Conservation (phyloP, 2,797 vertebrate genomes). For the Sebastes ruberrimus region DNA sequence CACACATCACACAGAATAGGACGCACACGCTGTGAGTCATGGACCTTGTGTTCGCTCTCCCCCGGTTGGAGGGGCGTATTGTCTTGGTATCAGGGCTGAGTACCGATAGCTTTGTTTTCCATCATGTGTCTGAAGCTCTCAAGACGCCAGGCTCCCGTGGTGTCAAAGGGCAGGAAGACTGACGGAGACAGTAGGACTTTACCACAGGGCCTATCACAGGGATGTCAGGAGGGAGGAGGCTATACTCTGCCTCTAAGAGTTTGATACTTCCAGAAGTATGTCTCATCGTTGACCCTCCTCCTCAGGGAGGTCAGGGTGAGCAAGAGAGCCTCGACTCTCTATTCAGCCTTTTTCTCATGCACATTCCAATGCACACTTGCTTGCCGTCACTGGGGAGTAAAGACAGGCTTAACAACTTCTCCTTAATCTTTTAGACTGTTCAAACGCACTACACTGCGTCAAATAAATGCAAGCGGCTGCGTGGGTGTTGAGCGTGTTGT, state of each 20-base stretch:
- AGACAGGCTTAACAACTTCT: background rate
- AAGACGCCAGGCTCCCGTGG: slow-evolving; percentile 9
- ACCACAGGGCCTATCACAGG: background rate
- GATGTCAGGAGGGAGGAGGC: background rate
- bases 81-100: slow-evolving; percentile 45
- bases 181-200: background rate
- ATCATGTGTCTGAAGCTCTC: slow-evolving; percentile 28
- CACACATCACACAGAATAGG: slow-evolving; percentile 36
- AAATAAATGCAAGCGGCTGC: background rate
- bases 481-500: slow-evolving; percentile 17
- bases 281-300: slow-evolving; percentile 1
- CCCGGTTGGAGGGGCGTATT: slow-evolving; percentile 26
- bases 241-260: background rate
- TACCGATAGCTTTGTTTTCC: slow-evolving; percentile 68
- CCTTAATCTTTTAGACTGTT: background rate
- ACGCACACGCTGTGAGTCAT: slow-evolving; percentile 34
- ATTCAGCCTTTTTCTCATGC: background rate
- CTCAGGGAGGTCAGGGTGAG: background rate
- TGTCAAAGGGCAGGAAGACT: slow-evolving; percentile 47
- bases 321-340: background rate
- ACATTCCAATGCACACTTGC: background rate
- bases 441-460: background rate
- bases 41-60: slow-evolving; percentile 37
- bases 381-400: background rate
- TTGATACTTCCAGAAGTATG: background rate